A percentile compares a stretch with the other conserved stretches of the same genome.
phyloP scores from a whole-genome alignment of 2,113 vertebrate species.

The Neolamprologus cancellatus region DNA sequence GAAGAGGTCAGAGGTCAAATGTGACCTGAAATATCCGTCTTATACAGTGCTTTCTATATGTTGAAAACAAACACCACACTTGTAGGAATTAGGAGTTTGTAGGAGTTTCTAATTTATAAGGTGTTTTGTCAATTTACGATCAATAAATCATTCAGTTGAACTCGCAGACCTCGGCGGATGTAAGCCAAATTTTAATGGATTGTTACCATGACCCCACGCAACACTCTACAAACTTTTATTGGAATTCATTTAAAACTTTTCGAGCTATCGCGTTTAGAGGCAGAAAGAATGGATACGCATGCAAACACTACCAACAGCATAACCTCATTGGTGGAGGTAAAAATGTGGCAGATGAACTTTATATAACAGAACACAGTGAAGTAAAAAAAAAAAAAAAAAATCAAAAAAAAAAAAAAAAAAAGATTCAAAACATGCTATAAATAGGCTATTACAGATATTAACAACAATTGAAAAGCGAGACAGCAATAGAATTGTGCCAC shows the following conservation, averaged over 20 bases:
- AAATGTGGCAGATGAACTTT: neutral
- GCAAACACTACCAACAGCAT: neutral
- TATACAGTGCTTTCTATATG: neutral
- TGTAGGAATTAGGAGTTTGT: neutral
- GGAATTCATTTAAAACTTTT: neutral
- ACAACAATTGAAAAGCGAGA: neutral
- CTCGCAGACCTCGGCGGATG: neutral
- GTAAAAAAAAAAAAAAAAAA: neutral
- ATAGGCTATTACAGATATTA: neutral
- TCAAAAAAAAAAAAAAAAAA: too few relatives aligned
- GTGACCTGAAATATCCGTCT: neutral
- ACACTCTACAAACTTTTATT: neutral
- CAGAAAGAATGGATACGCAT: neutral
- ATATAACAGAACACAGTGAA: neutral
- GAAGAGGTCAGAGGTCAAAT: neutral
- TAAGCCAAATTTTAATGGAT: neutral
- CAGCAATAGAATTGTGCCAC: neutral
- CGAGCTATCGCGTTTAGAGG: accelerated
- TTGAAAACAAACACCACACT: neutral
- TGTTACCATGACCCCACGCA: neutral
- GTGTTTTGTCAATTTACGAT: neutral
- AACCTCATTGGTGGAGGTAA: neutral
- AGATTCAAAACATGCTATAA: neutral
- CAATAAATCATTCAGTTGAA: neutral
- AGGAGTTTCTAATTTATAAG: neutral